Base-by-base conservation (phyloP, 2,797 vertebrate genomes). In the Muscicapa comitata region DNA sequence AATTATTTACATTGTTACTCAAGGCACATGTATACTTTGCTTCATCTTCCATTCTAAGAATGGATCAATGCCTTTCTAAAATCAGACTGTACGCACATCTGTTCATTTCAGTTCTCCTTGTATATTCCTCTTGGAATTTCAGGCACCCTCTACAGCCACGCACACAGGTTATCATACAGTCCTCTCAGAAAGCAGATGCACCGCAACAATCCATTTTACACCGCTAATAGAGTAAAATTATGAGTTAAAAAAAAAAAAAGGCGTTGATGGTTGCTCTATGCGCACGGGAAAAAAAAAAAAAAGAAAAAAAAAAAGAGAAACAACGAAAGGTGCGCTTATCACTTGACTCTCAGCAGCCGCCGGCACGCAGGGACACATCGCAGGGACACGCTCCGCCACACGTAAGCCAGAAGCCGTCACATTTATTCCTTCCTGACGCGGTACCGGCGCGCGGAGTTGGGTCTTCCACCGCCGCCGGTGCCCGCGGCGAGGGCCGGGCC, bases 1-100 rank as follows among this genome's bases (percentile, higher is more conserved):
- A 66, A 85, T 68, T 85, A 75, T 94, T 92, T 85, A 77, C 38
- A 67, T 84, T 71, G 50, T 79, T 73, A 90, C 79, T 70, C 88
- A 91, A 85, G 85, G 58, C 80, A 86, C 45, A 65, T 10, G 40
- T 76, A 37, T 37, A 24, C 65, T 68, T 88, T 65, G 57, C 33
- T 81, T 89, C 63, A 66, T 74, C 37, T 82, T 72, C 70, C 76
- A 53, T 29, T 67, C 55, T 48, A 71, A 83, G 74, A 92, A 54
- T 3, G 43, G 47, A 74, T 50, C 42, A 15, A 66, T 11, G 50
- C 19, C 48, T 65, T 63, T 67, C 33, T 17, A 31, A 75, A 78
- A 72, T 31, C 4, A 8, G 47, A 63, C 0, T 73, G 72, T 40
- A 33, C 1, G 24, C 35, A 43, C 58, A 12, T 73, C 53, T 57